Percentiles rank a stretch among this genome's conserved stretches.
These are phyloP conservation scores for Cyaniris semiargus DNA, from an alignment of 2,888 invertebrate genomes.

Conservation along the genomic window DNA sequence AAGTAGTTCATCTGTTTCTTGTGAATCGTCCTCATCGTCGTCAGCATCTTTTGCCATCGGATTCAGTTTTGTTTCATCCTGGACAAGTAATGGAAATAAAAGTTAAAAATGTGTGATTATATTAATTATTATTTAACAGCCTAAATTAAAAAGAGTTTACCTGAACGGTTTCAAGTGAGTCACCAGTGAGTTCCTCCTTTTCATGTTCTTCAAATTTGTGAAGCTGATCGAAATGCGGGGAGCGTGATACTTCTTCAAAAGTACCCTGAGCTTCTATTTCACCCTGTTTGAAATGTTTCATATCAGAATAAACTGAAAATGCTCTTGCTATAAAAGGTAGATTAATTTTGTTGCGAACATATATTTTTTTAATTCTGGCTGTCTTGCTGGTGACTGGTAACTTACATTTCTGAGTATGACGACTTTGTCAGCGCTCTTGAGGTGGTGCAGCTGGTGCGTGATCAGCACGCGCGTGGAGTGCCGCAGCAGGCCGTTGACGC, in stretches of 20 bases:
- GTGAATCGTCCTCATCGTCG: not conserved
- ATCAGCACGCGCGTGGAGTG: no score
- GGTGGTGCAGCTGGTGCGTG: no score
- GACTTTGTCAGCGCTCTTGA: no score
- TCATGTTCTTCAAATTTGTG: conserved; percentile 61
- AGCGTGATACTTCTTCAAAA: conserved; percentile 76
- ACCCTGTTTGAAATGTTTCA: conserved; percentile 65
- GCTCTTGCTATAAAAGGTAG: not conserved
- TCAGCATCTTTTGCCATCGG: not conserved
- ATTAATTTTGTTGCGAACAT: not conserved
- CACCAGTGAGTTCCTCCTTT: conserved; percentile 37
- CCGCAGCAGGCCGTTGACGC: no score
- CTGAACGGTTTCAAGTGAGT: not conserved
- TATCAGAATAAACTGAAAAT: not conserved
- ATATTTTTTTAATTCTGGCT: not conserved
- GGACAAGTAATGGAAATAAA: not conserved
- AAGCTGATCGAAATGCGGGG: conserved; percentile 67
- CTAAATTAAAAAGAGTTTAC: not conserved
- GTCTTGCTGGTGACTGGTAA: no score
- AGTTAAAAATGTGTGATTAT: not conserved
- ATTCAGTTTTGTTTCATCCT: conserved; percentile 6
- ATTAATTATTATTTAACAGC: not conserved
- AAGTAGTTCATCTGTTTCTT: conserved; percentile 11
- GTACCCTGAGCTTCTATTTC: conserved; percentile 80
- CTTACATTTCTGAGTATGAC: no score